Evolutionary conservation across 2,113 vertebrate species (phyloP), one percentile per base, ranked within the genome.

Genomic region (Tupaia tana): DNA sequence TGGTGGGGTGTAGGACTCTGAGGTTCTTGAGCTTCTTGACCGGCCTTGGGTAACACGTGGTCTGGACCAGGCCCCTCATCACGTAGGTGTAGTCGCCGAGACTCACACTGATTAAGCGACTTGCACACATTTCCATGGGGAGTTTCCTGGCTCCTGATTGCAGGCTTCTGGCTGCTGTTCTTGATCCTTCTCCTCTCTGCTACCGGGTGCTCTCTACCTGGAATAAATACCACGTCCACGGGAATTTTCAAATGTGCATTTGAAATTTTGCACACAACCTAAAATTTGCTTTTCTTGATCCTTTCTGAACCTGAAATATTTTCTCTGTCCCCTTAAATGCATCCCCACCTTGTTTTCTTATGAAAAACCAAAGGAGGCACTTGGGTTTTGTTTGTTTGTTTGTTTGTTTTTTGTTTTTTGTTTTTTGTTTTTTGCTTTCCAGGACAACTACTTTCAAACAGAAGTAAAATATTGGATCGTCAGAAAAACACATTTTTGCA

Each of bases 181-280:
- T 43, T 43, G 43, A 43, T 43, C 43, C 75, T 25, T 0, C 12
- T 85, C 59, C 24, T 89, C 70, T 29, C 14, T 69, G 0, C 31
- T 80, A 3, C 25, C 27, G 91, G 18, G 24, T 83, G 64, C 31
- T 92, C 15, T 85, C 52, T 74, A 59, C 83, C 79, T 92, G 56
- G 88, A 94, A 70, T 85, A 58, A 95, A 85, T 69, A n/a, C 6
- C 3, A 67, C 27, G 71, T 82, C 20, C 22, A 7, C 63, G 20
- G 79, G 52, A 85, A 73, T 89, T 96, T 88, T 85, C 69, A 90
- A 63, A 29, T 94, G 54, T 79, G 54, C 61, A 81, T 90, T 93
- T 96, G 86, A 15, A 61, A 1, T 93, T 94, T 85, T 94, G 78
- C 59, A 12, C 22, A 74, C 25, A 92, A 85, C 86, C 89, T 81